A percentile compares a stretch with the other conserved stretches of the same genome.
Evolutionary conservation across 2,888 invertebrate genomes (phyloP).

Genomic region (Siphonodentalium dalli): DNA sequence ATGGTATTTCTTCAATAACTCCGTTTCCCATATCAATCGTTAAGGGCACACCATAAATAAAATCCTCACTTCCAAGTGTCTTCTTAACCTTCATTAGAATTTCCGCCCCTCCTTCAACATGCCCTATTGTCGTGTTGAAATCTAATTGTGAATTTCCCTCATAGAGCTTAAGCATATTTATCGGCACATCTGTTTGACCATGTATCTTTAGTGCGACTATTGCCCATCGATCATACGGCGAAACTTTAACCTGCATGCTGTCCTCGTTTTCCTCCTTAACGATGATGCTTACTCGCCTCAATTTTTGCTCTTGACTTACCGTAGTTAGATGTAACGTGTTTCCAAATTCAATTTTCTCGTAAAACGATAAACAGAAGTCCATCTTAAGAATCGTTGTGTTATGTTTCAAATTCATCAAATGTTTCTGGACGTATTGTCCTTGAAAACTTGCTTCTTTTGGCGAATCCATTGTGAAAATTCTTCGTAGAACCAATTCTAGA

Average conservation of each 20-base stretch:
- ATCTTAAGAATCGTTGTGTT: conserved; percentile 37
- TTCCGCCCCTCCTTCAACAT: conserved; percentile 24
- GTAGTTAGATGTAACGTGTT: conserved; percentile 43
- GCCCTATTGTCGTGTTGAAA: conserved; percentile 40
- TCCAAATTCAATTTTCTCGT: conserved; percentile 35
- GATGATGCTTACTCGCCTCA: conserved; percentile 37
- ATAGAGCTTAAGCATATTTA: conserved; percentile 46
- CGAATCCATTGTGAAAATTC: conserved; percentile 41
- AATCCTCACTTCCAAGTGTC: conserved; percentile 37
- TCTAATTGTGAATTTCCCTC: conserved; percentile 33
- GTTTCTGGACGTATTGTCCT: conserved; percentile 46
- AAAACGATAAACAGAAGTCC: conserved; percentile 43
- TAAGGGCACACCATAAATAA: conserved; percentile 43
- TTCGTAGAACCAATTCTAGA: conserved; percentile 39
- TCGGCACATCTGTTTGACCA: conserved; percentile 45
- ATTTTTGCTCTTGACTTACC: conserved; percentile 41
- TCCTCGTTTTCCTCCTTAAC: conserved; percentile 36
- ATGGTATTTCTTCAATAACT: conserved; percentile 43
- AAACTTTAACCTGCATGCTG: conserved; percentile 34
- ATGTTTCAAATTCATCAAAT: conserved; percentile 42
- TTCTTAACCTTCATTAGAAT: conserved; percentile 41
- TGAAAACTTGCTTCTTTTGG: conserved; percentile 39
- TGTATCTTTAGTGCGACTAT: conserved; percentile 52
- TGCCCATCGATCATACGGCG: conserved; percentile 53
- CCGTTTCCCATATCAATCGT: conserved; percentile 42